Percentiles rank a stretch among this genome's conserved stretches.
Evolutionary conservation across 2,888 invertebrate species (phyloP).

Genomic region (Phortica okadai): DNA sequence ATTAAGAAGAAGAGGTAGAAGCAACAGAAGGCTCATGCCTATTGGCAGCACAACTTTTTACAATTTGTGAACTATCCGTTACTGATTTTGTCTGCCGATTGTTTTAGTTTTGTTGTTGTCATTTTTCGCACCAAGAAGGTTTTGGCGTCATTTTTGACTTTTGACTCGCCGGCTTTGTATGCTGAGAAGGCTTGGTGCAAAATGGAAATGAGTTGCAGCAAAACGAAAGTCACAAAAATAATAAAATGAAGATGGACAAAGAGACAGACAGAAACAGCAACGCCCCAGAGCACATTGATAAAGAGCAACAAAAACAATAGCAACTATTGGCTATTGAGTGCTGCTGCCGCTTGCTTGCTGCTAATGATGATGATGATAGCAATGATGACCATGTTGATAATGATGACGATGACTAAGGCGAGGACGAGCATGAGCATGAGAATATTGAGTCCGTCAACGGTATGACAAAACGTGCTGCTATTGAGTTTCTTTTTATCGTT

Average conservation of each 20-base stretch:
- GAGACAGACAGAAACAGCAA: not conserved
- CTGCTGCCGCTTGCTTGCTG: not conserved
- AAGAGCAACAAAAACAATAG: not conserved
- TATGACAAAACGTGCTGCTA: slow-evolving; percentile 31
- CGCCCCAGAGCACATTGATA: not conserved
- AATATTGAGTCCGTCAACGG: not conserved
- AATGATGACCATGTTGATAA: not conserved
- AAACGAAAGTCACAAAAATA: not conserved
- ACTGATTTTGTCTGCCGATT: not conserved
- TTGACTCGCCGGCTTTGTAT: not conserved
- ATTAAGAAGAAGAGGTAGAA: not conserved
- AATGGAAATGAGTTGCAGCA: slow-evolving; percentile 12
- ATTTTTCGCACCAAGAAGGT: not conserved
- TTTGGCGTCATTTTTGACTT: slow-evolving; percentile 6
- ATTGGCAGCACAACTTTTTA: not conserved
- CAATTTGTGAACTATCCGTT: not conserved
- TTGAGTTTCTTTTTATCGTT: not conserved
- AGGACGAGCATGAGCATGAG: not conserved
- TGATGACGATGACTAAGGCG: slow-evolving; percentile 1
- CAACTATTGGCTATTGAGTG: not conserved
- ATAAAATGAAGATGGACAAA: not conserved
- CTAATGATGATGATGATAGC: not conserved
- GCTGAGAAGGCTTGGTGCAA: slow-evolving; percentile 21
- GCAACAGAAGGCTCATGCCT: too few relatives aligned
- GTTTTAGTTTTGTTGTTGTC: not conserved